phyloP scores from a whole-genome alignment of 2,797 vertebrate genomes.

The Pyrrhura leucotis region DNA sequence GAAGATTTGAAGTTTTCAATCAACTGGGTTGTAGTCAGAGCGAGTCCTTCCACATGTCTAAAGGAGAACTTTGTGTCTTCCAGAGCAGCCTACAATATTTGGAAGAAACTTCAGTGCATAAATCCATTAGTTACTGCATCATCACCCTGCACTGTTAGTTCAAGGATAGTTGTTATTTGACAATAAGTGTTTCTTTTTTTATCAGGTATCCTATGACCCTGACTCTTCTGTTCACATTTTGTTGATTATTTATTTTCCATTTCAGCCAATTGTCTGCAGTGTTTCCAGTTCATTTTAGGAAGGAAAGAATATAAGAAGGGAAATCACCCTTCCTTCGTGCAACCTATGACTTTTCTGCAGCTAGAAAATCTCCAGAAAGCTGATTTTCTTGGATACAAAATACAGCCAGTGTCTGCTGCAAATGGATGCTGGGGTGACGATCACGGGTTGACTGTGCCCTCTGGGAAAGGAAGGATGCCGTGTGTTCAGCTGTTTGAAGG shows the following conservation, averaged over 20 bases:
- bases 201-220: not conserved
- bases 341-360: not conserved
- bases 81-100: not conserved
- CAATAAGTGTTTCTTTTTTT: not conserved
- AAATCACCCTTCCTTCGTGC: not conserved
- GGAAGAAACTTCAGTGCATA: not conserved
- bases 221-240: not conserved
- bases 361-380: not conserved
- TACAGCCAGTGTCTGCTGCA: not conserved
- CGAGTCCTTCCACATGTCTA: not conserved
- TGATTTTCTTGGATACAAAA: not conserved
- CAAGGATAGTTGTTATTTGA: not conserved
- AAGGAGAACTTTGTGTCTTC: not conserved
- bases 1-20: not conserved
- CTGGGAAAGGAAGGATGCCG: not conserved
- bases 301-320: not conserved
- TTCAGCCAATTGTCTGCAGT: not conserved
- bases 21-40: not conserved
- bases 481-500: not conserved
- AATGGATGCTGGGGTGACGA: not conserved
- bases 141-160: not conserved
- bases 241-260: not conserved
- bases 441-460: not conserved
- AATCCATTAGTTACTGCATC: not conserved
- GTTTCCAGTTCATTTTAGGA: not conserved